Evolutionary conservation across 2,888 invertebrate species (phyloP), one percentile per base, ranked within the genome.

Genomic region (Creontiades dilutus): DNA sequence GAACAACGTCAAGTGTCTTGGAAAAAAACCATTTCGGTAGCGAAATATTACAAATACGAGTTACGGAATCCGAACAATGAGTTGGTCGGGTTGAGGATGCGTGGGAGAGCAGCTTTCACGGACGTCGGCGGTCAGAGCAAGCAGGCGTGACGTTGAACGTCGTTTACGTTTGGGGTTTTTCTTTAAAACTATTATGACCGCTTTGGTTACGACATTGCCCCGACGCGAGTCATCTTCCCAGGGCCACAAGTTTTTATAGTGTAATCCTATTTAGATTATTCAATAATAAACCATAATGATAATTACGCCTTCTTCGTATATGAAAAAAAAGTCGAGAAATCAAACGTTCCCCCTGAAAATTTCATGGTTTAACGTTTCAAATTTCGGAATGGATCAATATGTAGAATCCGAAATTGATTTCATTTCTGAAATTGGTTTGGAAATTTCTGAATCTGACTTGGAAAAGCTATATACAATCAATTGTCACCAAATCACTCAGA

Each of bases 151-250:
- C 16, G 57, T 57, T n/a, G 55, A 55, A 55, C 3, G 55, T 57
- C 57, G 12, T 52, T 57, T 57, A 57, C n/a, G 57, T 57, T 57
- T 57, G n/a, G 52, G n/a, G 57, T 57, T 57, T 55, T 57, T 57
- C 57, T 57, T 57, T 57, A n/a, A 57, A 57, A 57, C 19, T 57
- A 57, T 57, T 57, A 57, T 57, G 57, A 57, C 57, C n/a, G 7
- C 57, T 57, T n/a, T 57, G 57, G 57, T 57, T 57, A 57, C 57
- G 57, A 57, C n/a, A 12, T 12, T 57, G 57, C 16, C n/a, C n/a
- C 16, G 11, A 16, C 16, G 16, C 12, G 1, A 52, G 52, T 52
- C 52, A 52, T 52, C 52, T 52, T 52, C 52, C 16, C 52, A 52
- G 52, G 52, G 16, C 16, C 52, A 2, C 7, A 37, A 4, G 37